These are phyloP conservation scores for Hafferia zeledoni DNA, from an alignment of 2,797 vertebrate species.

Conservation along the genomic window DNA sequence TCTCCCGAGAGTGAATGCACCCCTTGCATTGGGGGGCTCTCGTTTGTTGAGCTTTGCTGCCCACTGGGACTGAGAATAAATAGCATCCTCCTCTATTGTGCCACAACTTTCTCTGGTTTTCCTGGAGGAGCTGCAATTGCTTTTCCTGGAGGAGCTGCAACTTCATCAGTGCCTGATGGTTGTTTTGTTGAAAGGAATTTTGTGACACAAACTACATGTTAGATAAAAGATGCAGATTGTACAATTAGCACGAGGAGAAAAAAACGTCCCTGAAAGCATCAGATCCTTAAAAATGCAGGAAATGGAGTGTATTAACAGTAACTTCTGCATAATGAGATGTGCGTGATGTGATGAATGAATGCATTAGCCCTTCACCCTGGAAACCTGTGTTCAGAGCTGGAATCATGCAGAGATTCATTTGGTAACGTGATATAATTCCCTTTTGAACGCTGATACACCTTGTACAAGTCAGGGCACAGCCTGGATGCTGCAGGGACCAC, in stretches of 20 bases:
- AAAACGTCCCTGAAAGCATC: background rate
- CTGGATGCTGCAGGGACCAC: background rate
- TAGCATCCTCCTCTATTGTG: background rate
- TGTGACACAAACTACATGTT: background rate
- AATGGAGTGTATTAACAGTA: background rate
- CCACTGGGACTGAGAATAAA: background rate
- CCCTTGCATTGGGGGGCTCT: background rate
- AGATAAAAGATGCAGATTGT: background rate
- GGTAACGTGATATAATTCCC: background rate
- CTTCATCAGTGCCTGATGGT: background rate
- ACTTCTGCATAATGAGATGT: constrained; percentile 19
- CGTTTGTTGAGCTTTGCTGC: background rate
- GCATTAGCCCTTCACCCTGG: constrained; percentile 31
- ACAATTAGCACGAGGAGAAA: background rate
- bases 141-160: background rate
- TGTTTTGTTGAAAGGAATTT: background rate
- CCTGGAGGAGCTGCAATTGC: background rate
- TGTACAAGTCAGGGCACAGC: background rate
- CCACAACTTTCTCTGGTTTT: background rate
- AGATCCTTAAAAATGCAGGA: background rate
- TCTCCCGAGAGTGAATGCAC: background rate
- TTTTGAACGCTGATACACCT: background rate
- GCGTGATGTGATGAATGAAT: background rate
- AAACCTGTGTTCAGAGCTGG: background rate
- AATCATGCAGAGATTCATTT: background rate